phyloP scores from a whole-genome alignment of 2,113 vertebrate species.

The Ovis canadensis region DNA sequence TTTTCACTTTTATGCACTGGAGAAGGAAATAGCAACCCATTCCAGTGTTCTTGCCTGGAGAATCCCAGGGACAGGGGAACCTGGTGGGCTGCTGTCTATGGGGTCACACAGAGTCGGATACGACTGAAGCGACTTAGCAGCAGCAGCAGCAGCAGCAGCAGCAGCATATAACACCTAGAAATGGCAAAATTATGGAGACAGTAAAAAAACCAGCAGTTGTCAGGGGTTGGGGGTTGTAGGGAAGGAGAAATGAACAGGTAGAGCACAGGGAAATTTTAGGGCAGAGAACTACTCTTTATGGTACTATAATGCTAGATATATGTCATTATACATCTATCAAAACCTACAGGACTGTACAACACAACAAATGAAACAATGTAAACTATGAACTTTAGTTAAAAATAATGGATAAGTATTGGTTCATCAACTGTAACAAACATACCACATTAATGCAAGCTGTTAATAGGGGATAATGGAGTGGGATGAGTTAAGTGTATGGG shows the following conservation, averaged over 20 bases:
- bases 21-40: too few relatives aligned
- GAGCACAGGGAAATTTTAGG: not conserved
- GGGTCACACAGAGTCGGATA: too few relatives aligned
- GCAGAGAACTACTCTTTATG: not conserved
- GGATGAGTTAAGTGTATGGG: not conserved
- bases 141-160: too few relatives aligned
- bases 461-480: not conserved
- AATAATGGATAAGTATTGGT: not conserved
- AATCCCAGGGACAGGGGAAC: too few relatives aligned
- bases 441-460: not conserved
- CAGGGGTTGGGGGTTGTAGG: not conserved
- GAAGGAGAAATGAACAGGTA: not conserved
- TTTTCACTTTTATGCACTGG: too few relatives aligned
- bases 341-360: not conserved
- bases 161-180: not conserved
- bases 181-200: not conserved
- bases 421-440: not conserved
- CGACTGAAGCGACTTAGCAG: too few relatives aligned
- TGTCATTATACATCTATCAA: not conserved
- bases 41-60: too few relatives aligned
- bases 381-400: not conserved
- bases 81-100: too few relatives aligned
- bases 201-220: not conserved
- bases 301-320: not conserved
- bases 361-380: not conserved